Base-by-base conservation (phyloP, 1,140 invertebrate species). In the Ylistrum balloti region DNA sequence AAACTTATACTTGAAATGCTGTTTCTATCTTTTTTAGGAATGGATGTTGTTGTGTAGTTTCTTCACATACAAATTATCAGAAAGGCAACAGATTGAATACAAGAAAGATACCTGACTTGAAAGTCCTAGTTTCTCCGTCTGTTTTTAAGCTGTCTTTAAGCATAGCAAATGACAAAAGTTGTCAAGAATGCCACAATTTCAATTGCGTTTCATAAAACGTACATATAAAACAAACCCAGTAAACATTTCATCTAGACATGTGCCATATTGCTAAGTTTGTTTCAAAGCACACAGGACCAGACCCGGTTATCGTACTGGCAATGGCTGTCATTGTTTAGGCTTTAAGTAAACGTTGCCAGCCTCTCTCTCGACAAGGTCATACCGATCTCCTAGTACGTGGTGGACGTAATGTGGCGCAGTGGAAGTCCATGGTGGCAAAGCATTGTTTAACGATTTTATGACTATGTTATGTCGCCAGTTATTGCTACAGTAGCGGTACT, bases 181-280 rank as follows among this genome's bases (percentile, higher is more conserved):
- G n/a, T 74, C 56, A 74, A n/a, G 56, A 74, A n/a, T 28, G 13
- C 2, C n/a, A 28, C 56, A 1, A n/a, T 74, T 74, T 74, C 56
- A 74, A 74, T 74, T 74, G 56, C 56, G 17, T 74, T 28, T 74
- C 56, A 74, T 74, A 74, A 74, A 74, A 74, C 56, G 7, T 74
- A 74, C 28, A n/a, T 74, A 74, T 74, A 74, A 74, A 74, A 74
- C 56, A 74, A 74, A 74, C 56, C 28, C 5, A 74, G 56, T 74
- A 74, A 74, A 74, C 56, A 74, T 28, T 28, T n/a, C 56, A n/a
- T 9, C 56, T 5, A 74, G 56, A 74, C 56, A 74, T 28, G 56
- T 74, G 56, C 56, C 56, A 74, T 74, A 74, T 74, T 74, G 56
- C 56, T 74, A 74, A 74, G 56, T 74, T 74, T 74, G 56, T 74